Percentiles rank a stretch among this genome's conserved stretches.
These are phyloP conservation scores for Bombus soroeensis DNA, from an alignment of 1,140 invertebrate genomes.

Conservation along the genomic window DNA sequence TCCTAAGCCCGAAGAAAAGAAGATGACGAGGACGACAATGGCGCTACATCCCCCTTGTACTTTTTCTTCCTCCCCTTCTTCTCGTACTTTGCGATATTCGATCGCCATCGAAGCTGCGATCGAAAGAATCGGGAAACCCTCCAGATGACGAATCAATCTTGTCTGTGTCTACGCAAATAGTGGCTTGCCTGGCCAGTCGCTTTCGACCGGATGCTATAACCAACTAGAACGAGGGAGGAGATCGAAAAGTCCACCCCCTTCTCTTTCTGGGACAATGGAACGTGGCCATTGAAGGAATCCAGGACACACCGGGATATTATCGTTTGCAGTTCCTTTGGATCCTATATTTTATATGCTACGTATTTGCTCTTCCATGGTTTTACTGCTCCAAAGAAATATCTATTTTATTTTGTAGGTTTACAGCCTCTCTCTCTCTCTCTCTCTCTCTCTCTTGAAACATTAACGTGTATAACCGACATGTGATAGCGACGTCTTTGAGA, in stretches of 20 bases:
- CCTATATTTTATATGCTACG: neutral
- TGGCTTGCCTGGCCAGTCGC: neutral
- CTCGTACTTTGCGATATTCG: neutral
- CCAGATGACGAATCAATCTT: constrained; percentile 24
- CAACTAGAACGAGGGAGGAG: neutral
- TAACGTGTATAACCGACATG: no score
- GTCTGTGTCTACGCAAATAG: constrained; percentile 22
- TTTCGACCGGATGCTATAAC: neutral
- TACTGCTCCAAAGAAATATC: no score
- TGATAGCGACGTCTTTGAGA: no score
- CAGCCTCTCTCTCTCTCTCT: no score
- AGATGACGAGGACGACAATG: constrained; percentile 5
- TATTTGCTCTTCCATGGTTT: no score
- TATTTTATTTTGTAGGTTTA: no score
- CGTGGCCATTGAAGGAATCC: neutral
- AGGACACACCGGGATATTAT: neutral
- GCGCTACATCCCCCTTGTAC: neutral
- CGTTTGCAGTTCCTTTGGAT: neutral
- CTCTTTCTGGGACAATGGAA: constrained; percentile 1
- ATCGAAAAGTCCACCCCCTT: constrained; percentile 9
- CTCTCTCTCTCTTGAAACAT: no score
- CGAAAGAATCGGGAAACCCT: neutral
- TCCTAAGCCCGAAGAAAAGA: constrained; percentile 5
- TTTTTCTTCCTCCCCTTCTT: neutral
- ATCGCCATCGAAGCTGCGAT: neutral